Base-by-base conservation (phyloP, 1,140 invertebrate species). In the Lepidostoma basale region DNA sequence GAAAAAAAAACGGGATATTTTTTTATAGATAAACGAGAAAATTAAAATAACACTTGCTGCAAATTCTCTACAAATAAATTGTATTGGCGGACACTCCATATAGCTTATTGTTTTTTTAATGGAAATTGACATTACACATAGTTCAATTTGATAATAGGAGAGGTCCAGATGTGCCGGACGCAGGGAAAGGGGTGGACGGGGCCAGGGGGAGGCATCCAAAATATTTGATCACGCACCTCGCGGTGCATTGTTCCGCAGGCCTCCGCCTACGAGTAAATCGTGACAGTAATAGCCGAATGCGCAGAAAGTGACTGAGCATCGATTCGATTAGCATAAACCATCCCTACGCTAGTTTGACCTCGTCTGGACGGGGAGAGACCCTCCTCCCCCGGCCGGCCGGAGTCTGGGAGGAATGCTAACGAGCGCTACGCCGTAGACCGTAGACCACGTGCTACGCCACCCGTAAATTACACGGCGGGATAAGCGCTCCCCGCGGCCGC, bases 401-500 rank as follows among this genome's bases (percentile, higher is more conserved):
- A 49, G 52, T 56, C 28, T 33, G 52, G 52, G 52, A 1, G 18
- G 52, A 56, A 56, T 33, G 14, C 52, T 56, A 56, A 56, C 52
- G 52, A 56, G 52, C 9, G 12, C n/a, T n/a, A n/a, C n/a, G 18
- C 22, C 18, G 20, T 49, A 49, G 8, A 20, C 16, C 9, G 28
- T 56, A 56, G 52, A 56, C 52, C 52, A 33, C 28, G 52, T 56
- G 52, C 47, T 52, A 52, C 26, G 25, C 49, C 49, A 56, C 20
- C 28, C 49, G 28, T 56, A 14, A 56, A 33, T 14, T 56, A 56
- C 26, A 9, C n/a, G 2, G 10, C 10, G 3, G 10, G 3, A 3
- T 45, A 45, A 14, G 10, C 42, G 16, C 42, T 22, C 8, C 42
- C 42, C 42, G 10, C 42, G 3, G 16, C 22, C 3, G 10, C 45